These are phyloP conservation scores for Philhelius pedissequus DNA, from an alignment of 2,888 invertebrate species.

Conservation along the genomic window DNA sequence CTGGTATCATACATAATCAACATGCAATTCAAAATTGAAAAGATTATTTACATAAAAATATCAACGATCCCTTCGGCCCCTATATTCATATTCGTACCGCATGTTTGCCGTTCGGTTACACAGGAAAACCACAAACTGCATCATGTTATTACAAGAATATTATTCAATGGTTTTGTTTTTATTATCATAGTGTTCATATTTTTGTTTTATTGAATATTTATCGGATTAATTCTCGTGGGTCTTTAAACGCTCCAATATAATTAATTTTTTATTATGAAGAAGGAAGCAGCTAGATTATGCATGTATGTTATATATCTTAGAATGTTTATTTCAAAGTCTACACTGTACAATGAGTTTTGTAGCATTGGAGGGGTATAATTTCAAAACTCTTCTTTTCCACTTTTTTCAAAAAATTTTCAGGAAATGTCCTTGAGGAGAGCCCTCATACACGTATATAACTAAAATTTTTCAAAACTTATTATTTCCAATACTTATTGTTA, in stretches of 20 bases:
- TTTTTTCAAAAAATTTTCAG: too few species aligned
- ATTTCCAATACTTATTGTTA: too few species aligned
- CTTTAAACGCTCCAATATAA: neutral
- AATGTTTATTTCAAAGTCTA: neutral
- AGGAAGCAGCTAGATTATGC: too few species aligned
- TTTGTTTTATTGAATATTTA: neutral
- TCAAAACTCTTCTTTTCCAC: too few species aligned
- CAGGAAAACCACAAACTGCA: conserved; percentile 1
- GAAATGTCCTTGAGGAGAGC: too few species aligned
- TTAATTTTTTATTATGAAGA: neutral
- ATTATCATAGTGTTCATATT: neutral
- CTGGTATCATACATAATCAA: conserved; percentile 12
- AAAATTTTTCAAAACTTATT: too few species aligned
- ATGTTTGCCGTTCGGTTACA: conserved; percentile 1
- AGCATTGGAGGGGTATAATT: too few species aligned
- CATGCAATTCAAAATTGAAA: conserved; percentile 9
- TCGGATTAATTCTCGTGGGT: neutral
- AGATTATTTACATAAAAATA: neutral
- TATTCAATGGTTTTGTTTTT: neutral
- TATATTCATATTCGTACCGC: neutral
- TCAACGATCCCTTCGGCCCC: neutral
- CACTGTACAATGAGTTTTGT: too few species aligned
- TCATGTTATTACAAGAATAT: conserved; percentile 11
- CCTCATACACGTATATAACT: too few species aligned
- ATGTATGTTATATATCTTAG: too few species aligned